Evolutionary conservation across 2,113 vertebrate genomes (phyloP).

Genomic region (Bubo scandiacus): DNA sequence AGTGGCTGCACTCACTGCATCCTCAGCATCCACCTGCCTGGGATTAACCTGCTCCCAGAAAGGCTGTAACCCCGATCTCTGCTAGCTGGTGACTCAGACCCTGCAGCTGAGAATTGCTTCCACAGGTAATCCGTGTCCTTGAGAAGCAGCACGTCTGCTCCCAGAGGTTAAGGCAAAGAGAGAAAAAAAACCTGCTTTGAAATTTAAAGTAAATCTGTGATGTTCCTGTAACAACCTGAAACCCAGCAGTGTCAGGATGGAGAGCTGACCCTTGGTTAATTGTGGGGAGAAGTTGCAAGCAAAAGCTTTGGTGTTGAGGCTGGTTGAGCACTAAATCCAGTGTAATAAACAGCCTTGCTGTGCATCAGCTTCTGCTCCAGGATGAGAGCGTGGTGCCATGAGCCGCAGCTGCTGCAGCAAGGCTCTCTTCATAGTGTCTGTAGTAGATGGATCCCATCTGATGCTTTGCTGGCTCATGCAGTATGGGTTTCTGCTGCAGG

Average conservation of each 20-base stretch:
- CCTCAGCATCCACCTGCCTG: background rate
- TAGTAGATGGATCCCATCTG: background rate
- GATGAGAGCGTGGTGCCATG: accelerated
- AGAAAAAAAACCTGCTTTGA: background rate
- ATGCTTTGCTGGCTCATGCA: background rate
- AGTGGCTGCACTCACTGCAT: background rate
- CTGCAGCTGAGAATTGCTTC: background rate
- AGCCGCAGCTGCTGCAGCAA: background rate
- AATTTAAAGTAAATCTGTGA: accelerated
- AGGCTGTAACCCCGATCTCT: background rate
- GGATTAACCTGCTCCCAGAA: background rate
- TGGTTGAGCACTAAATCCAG: background rate
- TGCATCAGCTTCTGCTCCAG: background rate
- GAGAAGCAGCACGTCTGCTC: background rate
- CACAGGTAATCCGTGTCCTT: background rate
- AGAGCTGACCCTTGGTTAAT: background rate
- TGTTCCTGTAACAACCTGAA: background rate
- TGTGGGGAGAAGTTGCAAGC: background rate
- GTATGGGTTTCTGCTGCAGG: background rate
- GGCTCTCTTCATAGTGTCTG: background rate
- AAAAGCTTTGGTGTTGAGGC: background rate
- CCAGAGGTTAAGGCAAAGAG: background rate
- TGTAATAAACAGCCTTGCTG: accelerated
- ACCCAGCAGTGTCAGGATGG: background rate
- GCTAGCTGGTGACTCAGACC: background rate